Evolutionary conservation across 2,888 invertebrate genomes (phyloP).

Genomic region (Eupithecia inturbata): DNA sequence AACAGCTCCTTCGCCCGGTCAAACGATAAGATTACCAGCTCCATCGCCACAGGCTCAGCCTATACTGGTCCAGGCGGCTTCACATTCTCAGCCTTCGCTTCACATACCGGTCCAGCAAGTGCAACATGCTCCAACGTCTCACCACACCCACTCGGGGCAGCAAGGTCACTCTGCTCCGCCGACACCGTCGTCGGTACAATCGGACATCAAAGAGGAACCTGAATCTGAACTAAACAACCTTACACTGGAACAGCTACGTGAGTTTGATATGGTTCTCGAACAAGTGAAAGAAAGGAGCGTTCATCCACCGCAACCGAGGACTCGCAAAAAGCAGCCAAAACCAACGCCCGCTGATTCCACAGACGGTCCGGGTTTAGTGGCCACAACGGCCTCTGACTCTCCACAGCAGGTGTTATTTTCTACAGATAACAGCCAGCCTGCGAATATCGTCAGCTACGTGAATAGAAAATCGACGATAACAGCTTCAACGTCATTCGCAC

Average conservation of each 20-base stretch:
- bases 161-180: conserved; percentile 33
- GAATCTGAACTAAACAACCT: conserved; percentile 89
- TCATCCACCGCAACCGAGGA: conserved; percentile 70
- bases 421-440: conserved; percentile 66
- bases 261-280: conserved; percentile 92
- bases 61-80: conserved; percentile 27
- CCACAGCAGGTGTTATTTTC: conserved; percentile 75
- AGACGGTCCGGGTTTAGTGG: conserved; percentile 54
- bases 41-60: conserved; percentile 56
- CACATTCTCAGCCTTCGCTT: conserved; percentile 25
- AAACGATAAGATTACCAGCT: conserved; percentile 71
- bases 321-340: conserved; percentile 55
- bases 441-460: conserved; percentile 72
- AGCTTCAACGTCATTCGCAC: conserved; percentile 66
- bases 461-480: conserved; percentile 72
- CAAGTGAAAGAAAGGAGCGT: conserved; percentile 91
- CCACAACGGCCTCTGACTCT: conserved; percentile 58
- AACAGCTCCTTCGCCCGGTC: conserved; percentile 76
- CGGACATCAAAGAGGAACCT: conserved; percentile 42
- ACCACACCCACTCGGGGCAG: conserved; percentile 20
- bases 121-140: conserved; percentile 32
- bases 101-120: conserved; percentile 36
- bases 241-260: conserved; percentile 89
- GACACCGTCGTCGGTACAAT: conserved; percentile 20
- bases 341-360: conserved; percentile 62